Evolutionary conservation across 2,797 vertebrate species (phyloP).

Genomic region (Cygnus olor): DNA sequence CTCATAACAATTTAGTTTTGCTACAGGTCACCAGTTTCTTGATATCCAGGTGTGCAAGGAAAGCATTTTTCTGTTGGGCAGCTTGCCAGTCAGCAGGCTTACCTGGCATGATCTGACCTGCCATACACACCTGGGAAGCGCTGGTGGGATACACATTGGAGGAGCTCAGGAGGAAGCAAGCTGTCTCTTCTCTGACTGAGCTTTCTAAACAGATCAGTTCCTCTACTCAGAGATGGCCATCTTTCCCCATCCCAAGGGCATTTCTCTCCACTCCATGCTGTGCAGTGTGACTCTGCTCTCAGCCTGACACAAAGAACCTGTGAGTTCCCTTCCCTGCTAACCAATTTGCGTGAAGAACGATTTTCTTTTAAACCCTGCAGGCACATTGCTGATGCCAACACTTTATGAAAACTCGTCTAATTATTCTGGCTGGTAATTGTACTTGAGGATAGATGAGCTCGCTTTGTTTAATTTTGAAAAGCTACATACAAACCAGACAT

Average conservation of each 20-base stretch:
- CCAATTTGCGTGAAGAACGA: not conserved
- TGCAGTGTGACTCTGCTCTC: not conserved
- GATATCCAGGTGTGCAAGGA: not conserved
- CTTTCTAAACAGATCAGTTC: not conserved
- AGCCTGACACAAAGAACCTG: not conserved
- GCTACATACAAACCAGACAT: not conserved
- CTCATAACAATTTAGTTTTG: not conserved
- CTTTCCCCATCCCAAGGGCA: not conserved
- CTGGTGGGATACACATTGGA: not conserved
- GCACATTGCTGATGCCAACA: not conserved
- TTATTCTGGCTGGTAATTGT: not conserved
- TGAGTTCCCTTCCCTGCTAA: not conserved
- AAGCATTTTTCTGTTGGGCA: slow-evolving; percentile 20
- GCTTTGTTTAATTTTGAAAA: not conserved
- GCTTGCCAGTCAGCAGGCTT: not conserved
- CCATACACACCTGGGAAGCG: not conserved
- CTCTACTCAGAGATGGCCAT: not conserved
- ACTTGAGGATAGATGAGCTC: not conserved
- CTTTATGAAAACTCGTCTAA: slow-evolving; percentile 9
- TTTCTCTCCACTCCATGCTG: not conserved
- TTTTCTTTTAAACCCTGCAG: slow-evolving; percentile 2
- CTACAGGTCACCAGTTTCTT: not conserved
- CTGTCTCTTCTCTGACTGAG: not conserved
- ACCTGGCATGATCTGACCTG: not conserved
- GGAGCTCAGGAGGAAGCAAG: not conserved